These are phyloP conservation scores for Noturus placidus DNA, from an alignment of 2,113 vertebrate species.

Conservation along the genomic window DNA sequence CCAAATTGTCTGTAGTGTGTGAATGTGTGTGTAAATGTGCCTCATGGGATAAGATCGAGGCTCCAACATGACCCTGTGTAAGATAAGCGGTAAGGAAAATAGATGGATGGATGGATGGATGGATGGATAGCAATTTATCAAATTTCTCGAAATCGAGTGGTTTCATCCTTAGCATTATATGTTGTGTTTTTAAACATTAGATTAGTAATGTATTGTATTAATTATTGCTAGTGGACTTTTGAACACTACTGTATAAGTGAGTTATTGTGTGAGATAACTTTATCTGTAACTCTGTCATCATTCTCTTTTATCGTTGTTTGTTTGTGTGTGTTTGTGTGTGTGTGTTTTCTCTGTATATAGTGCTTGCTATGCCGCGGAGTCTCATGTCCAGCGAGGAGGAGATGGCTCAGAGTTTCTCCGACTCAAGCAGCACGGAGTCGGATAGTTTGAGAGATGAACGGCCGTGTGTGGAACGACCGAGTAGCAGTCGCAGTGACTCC, in stretches of 20 bases:
- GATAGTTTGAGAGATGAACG: slow-evolving; percentile 83
- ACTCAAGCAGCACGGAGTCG: slow-evolving; percentile 79
- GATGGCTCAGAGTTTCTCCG: slow-evolving; percentile 85
- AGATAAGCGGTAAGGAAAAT: too few species aligned
- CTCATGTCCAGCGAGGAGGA: slow-evolving; percentile 89
- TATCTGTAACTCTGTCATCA: neutral
- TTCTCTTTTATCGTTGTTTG: neutral
- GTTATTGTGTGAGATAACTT: neutral
- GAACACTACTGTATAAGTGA: neutral
- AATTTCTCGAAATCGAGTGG: neutral
- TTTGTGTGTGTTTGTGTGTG: neutral
- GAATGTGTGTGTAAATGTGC: too few species aligned
- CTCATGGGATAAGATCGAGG: too few species aligned
- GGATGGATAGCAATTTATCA: neutral
- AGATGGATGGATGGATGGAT: too few species aligned
- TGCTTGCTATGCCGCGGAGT: slow-evolving; percentile 79
- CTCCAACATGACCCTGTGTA: too few species aligned
- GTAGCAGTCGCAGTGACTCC: slow-evolving; percentile 65
- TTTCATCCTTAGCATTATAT: neutral
- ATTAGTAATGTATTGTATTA: neutral
- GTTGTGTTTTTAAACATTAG: neutral
- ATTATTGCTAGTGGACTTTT: neutral
- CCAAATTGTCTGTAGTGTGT: too few species aligned
- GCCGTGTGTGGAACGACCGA: slow-evolving; percentile 66
- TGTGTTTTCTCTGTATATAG: neutral